phyloP scores from a whole-genome alignment of 2,797 vertebrate species.

The Betta splendens region DNA sequence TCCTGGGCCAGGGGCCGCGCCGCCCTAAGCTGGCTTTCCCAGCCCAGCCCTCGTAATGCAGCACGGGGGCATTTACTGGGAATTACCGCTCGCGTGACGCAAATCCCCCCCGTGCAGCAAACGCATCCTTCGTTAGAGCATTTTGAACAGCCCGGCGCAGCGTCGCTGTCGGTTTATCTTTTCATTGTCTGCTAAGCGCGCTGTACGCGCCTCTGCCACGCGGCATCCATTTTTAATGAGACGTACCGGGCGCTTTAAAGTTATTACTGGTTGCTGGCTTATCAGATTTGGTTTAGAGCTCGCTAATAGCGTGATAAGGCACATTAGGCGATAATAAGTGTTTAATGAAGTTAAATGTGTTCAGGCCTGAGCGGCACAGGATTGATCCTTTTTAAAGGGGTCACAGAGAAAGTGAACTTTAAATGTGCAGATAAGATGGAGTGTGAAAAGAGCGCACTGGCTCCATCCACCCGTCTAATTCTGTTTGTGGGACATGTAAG shows the following conservation, averaged over 20 bases:
- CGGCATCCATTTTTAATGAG: constrained; percentile 63
- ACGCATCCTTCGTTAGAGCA: constrained; percentile 22
- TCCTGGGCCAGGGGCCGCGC: constrained; percentile 25
- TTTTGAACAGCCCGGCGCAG: neutral
- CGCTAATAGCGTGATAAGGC: constrained; percentile 70
- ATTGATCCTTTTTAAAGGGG: constrained; percentile 48
- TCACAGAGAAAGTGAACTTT: constrained; percentile 45
- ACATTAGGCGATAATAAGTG: constrained; percentile 72
- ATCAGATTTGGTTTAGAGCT: constrained; percentile 69
- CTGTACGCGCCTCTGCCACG: constrained; percentile 24
- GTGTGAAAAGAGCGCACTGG: constrained; percentile 14
- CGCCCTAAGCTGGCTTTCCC: constrained; percentile 60
- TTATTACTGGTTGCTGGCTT: constrained; percentile 64
- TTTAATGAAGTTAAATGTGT: constrained; percentile 70
- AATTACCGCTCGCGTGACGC: constrained; percentile 61
- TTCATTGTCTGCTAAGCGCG: constrained; percentile 20
- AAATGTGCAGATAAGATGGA: constrained; percentile 31
- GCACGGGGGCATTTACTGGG: constrained; percentile 52
- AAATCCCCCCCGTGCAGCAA: constrained; percentile 57
- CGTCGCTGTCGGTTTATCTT: neutral
- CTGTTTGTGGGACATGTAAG: constrained; percentile 20
- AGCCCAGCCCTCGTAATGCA: constrained; percentile 41
- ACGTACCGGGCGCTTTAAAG: constrained; percentile 52
- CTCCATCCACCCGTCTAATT: constrained; percentile 29
- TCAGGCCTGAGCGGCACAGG: constrained; percentile 24